Base-by-base conservation (phyloP, 1,140 invertebrate species). In the Steinernema khuongi region DNA sequence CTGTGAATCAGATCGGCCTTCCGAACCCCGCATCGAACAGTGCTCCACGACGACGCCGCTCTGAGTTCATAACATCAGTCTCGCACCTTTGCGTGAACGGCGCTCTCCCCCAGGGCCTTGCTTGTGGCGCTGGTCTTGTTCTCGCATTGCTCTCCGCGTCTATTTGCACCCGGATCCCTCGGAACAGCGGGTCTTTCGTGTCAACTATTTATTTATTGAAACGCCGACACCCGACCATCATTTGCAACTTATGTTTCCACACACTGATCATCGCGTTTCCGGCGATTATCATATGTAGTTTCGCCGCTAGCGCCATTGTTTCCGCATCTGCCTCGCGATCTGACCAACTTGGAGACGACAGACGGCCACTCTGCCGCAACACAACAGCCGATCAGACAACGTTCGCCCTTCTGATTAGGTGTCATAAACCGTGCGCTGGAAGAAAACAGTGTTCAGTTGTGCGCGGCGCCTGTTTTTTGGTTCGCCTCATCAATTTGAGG, bases 1-100 rank as follows among this genome's bases (percentile, higher is more conserved):
- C 50, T 60, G 11, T 60, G 50, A 60, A 60, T 60, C 50, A 60
- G 50, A 60, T 60, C 50, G 50, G 50, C 50, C 50, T 60, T 60
- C 50, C 50, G 50, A 7, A 60, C 50, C 14, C 50, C 7, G 14
- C 19, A 2, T 26, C 50, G 50, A 7, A 7, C 50, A n/a, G n/a
- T 60, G 14, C 50, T 60, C 26, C 50, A 60, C 50, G 19, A 14
- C 50, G 50, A 11, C 7, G 36, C 36, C n/a, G 36, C 36, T 41
- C 36, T 41, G 50, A 11, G 50, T 11, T 26, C 11, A 60, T 26
- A 26, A 60, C 19, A 26, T 11, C 50, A 60, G 19, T 60, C 50
- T 26, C 50, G 50, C 50, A 60, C 50, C 50, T 60, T 60, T 26
- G 50, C 50, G 50, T n/a, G 50, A 60, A 60, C 50, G 50, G 50